phyloP scores from a whole-genome alignment of 2,888 invertebrate genomes.

The Apamea crenata region DNA sequence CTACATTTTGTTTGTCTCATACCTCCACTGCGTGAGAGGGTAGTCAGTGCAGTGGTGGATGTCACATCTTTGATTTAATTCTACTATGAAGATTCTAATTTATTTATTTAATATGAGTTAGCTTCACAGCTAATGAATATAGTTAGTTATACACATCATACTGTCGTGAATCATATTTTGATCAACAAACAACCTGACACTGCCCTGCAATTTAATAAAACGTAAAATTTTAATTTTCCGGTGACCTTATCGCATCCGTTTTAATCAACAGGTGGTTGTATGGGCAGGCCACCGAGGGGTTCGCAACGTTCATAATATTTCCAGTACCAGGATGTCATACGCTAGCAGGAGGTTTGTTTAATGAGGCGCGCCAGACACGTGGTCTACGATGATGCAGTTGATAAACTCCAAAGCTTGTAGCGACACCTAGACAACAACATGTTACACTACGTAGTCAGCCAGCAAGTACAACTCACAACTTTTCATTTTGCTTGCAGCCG shows the following conservation, averaged over 20 bases:
- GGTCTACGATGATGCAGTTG: background rate
- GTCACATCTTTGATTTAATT: background rate
- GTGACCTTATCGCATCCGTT: background rate
- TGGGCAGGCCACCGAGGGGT: background rate
- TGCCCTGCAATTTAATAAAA: background rate
- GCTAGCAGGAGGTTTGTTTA: background rate
- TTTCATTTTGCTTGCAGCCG: background rate
- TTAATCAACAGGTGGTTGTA: background rate
- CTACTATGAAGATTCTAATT: background rate
- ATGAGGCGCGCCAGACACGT: background rate
- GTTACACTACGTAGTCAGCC: background rate
- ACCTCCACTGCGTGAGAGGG: background rate
- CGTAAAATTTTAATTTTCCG: background rate
- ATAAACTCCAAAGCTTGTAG: background rate
- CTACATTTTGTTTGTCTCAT: background rate
- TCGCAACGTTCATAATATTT: background rate
- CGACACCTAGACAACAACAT: background rate
- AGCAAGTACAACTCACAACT: background rate
- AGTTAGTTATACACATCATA: background rate
- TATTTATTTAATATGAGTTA: background rate
- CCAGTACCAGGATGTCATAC: background rate
- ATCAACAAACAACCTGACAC: background rate
- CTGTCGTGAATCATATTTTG: background rate
- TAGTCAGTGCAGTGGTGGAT: background rate
- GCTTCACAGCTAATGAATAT: background rate